Evolutionary conservation across 2,888 invertebrate species (phyloP).

Genomic region (Hermaeophaga mercurialis): DNA sequence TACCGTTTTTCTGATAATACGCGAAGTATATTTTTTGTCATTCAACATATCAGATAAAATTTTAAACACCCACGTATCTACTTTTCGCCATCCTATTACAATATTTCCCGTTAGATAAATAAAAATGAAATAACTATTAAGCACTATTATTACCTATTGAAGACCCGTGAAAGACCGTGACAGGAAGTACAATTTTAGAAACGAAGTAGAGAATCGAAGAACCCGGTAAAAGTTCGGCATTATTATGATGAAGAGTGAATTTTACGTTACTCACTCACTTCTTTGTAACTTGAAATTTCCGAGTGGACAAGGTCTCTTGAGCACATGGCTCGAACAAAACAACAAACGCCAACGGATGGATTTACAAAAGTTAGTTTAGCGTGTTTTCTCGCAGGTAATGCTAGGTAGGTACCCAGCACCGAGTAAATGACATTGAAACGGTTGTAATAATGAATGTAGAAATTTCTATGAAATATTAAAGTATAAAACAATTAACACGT

Average conservation of each 20-base stretch:
- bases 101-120: too few relatives aligned
- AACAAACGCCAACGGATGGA: slow-evolving; percentile 10
- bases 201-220: slow-evolving; percentile 17
- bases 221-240: slow-evolving; percentile 6
- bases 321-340: slow-evolving; percentile 29
- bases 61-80: too few relatives aligned
- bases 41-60: too few relatives aligned
- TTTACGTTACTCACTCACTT: neutral
- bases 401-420: slow-evolving; percentile 2
- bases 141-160: neutral
- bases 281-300: slow-evolving; percentile 29
- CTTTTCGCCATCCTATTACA: too few relatives aligned
- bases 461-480: slow-evolving; percentile 21
- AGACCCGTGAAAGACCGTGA: slow-evolving; percentile 9
- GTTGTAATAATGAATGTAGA: slow-evolving; percentile 10
- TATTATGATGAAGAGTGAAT: neutral
- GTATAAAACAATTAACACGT: slow-evolving; percentile 13
- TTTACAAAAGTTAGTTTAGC: slow-evolving; percentile 19
- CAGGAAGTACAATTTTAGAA: slow-evolving; percentile 18
- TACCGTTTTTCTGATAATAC: too few relatives aligned
- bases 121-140: too few relatives aligned
- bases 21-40: too few relatives aligned
- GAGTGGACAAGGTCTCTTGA: slow-evolving; percentile 34
- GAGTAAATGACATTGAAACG: slow-evolving; percentile 17
- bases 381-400: slow-evolving; percentile 19